phyloP scores from a whole-genome alignment of 2,113 vertebrate species.

The Scomber colias region DNA sequence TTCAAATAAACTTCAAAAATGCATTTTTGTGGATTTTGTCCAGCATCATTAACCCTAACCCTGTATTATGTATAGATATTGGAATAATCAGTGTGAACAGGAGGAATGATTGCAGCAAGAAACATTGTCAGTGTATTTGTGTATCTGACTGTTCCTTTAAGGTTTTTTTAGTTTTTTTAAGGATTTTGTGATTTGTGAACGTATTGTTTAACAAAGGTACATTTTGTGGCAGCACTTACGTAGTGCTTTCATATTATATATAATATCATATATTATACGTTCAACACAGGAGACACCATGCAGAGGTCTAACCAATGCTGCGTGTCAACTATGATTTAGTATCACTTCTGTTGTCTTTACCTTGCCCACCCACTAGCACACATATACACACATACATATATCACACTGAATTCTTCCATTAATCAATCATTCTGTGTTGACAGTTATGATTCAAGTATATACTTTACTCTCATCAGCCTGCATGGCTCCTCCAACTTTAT shows the following conservation, averaged over 20 bases:
- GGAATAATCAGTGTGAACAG: too few species aligned
- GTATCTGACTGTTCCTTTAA: too few species aligned
- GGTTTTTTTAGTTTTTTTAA: too few species aligned
- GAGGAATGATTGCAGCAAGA: too few species aligned
- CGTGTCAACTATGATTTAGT: slow-evolving; percentile 39
- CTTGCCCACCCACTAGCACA: slow-evolving; percentile 15
- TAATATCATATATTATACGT: not conserved
- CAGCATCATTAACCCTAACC: too few species aligned
- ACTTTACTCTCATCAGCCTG: not conserved
- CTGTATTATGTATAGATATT: too few species aligned
- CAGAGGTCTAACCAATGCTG: slow-evolving; percentile 8
- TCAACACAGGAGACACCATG: not conserved
- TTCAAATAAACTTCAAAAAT: too few species aligned
- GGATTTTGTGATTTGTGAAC: too few species aligned
- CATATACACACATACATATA: not conserved
- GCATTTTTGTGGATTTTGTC: too few species aligned
- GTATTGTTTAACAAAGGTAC: not conserved
- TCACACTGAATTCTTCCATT: slow-evolving; percentile 3
- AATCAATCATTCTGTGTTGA: slow-evolving; percentile 12
- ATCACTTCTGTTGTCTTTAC: not conserved
- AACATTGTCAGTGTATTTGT: too few species aligned
- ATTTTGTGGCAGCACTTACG: slow-evolving; percentile 10
- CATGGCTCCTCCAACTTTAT: not conserved
- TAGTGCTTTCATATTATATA: not conserved
- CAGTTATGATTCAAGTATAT: slow-evolving; percentile 17